Evolutionary conservation across 2,113 vertebrate genomes (phyloP).

Genomic region (Corythoichthys haematopterus): DNA sequence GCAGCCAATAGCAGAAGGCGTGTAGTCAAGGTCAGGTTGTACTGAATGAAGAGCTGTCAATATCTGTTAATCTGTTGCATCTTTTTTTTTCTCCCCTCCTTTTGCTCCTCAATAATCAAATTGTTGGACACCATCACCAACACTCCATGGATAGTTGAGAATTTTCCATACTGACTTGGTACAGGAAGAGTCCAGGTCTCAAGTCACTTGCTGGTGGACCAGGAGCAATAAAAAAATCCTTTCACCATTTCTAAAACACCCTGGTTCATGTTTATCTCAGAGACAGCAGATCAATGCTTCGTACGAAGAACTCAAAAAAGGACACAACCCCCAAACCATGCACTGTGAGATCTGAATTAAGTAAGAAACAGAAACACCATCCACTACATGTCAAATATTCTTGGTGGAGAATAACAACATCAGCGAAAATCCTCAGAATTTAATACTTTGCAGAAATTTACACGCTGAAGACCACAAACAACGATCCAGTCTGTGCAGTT

Average conservation of each 20-base stretch:
- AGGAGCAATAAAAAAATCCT: background rate
- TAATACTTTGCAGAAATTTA: no score
- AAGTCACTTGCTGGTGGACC: background rate
- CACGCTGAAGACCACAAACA: no score
- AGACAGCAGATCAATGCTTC: no score
- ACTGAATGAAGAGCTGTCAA: background rate
- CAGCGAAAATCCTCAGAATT: no score
- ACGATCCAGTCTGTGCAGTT: no score
- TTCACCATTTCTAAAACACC: background rate
- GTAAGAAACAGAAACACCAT: no score
- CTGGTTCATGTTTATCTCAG: no score
- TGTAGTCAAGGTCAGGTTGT: background rate
- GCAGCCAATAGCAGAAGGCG: background rate
- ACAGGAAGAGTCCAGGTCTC: background rate
- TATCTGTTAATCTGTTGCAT: background rate
- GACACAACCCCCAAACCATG: no score
- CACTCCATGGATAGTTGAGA: background rate
- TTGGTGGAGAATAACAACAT: no score
- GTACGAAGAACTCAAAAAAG: no score
- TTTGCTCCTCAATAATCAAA: background rate
- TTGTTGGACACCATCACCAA: background rate
- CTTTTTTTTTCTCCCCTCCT: background rate
- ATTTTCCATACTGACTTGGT: background rate
- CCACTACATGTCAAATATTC: no score
- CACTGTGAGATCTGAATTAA: no score